Evolutionary conservation across 2,888 invertebrate genomes (phyloP).

Genomic region (Alloscopus bannaensis): DNA sequence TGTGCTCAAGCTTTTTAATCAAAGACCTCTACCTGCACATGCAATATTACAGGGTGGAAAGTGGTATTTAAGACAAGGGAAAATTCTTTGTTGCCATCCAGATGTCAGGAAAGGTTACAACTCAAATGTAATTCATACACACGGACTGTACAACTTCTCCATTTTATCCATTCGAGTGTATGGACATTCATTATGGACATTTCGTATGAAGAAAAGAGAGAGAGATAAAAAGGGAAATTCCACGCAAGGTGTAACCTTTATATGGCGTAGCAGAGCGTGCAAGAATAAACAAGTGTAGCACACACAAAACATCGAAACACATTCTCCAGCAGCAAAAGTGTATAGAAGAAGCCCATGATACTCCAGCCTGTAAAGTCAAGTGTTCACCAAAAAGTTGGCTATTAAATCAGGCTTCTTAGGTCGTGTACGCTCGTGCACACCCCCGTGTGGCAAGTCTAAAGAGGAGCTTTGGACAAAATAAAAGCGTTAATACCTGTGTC

Average conservation of each 20-base stretch:
- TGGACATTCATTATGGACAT: slow-evolving; percentile 9
- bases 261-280: slow-evolving; percentile 6
- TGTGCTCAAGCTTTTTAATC: slow-evolving; percentile 22
- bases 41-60: slow-evolving; percentile 26
- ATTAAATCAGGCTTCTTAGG: slow-evolving; percentile 12
- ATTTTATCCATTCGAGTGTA: neutral
- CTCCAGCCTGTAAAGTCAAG: neutral
- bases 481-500: neutral
- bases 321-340: slow-evolving; percentile 1
- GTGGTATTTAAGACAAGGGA: slow-evolving; percentile 26
- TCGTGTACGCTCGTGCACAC: neutral
- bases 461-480: neutral
- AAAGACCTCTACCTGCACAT: slow-evolving; percentile 14
- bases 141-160: too few relatives aligned
- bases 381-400: neutral
- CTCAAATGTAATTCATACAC: too few relatives aligned
- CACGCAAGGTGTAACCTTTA: slow-evolving; percentile 26
- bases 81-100: slow-evolving; percentile 43
- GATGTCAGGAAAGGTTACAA: too few relatives aligned
- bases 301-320: neutral
- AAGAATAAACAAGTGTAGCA: slow-evolving; percentile 23
- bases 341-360: too few relatives aligned
- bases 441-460: neutral
- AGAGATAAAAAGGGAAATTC: slow-evolving; percentile 2
- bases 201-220: neutral